These are phyloP conservation scores for Corvus hawaiiensis DNA, from an alignment of 2,113 vertebrate genomes.

Conservation along the genomic window DNA sequence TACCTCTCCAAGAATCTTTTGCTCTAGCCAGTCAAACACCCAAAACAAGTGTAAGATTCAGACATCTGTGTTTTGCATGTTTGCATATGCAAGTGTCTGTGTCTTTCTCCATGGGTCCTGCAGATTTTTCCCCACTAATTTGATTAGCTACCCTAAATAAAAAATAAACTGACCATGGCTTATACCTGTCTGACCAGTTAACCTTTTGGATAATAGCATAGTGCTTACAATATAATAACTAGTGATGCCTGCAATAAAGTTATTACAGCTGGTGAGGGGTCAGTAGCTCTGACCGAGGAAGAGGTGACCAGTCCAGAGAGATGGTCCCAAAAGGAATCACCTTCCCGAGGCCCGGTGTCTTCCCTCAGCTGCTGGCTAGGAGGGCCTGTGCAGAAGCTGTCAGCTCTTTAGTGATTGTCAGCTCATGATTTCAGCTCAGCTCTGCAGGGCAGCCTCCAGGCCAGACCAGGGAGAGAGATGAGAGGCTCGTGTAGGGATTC, in stretches of 20 bases:
- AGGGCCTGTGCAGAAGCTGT: too few relatives aligned
- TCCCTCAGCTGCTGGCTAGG: too few relatives aligned
- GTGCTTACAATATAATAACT: background rate
- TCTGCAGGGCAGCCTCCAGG: too few relatives aligned
- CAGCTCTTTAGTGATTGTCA: too few relatives aligned
- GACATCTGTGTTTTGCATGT: background rate
- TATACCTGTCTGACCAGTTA: background rate
- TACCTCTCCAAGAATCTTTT: background rate
- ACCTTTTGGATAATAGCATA: background rate
- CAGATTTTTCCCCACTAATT: background rate
- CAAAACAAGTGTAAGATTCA: background rate
- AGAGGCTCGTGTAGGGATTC: too few relatives aligned
- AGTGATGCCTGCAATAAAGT: background rate
- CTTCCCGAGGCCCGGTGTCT: too few relatives aligned
- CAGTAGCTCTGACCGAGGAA: too few relatives aligned
- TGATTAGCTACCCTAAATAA: background rate
- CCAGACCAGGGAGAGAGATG: too few relatives aligned
- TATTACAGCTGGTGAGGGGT: too few relatives aligned
- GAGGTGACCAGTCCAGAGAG: too few relatives aligned
- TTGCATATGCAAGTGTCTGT: background rate
- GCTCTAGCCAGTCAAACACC: background rate
- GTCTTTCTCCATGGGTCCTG: background rate
- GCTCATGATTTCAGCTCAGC: too few relatives aligned
- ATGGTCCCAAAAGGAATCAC: too few relatives aligned
- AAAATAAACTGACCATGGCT: background rate